Evolutionary conservation across 2,113 vertebrate genomes (phyloP).

Genomic region (Peromyscus leucopus): DNA sequence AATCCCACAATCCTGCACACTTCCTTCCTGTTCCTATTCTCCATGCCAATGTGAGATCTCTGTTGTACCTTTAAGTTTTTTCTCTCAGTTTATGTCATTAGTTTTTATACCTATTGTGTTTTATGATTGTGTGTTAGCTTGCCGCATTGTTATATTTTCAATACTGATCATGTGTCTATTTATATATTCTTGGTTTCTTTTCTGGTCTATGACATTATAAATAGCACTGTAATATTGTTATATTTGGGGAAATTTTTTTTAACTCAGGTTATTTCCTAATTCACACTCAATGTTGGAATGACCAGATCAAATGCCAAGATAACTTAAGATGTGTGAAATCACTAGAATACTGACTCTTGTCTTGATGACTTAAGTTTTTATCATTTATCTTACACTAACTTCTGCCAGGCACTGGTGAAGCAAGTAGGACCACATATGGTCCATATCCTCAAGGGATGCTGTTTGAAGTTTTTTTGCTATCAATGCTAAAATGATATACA

Average conservation of each 20-base stretch:
- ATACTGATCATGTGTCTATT: neutral
- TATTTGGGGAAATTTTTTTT: neutral
- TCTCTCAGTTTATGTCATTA: constrained; percentile 5
- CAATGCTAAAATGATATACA: neutral
- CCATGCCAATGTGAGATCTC: neutral
- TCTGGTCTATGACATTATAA: constrained; percentile 22
- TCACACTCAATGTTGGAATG: constrained; percentile 37
- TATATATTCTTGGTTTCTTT: neutral
- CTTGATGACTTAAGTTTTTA: neutral
- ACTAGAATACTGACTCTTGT: constrained; percentile 25
- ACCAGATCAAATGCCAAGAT: constrained; percentile 14
- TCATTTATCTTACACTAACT: constrained; percentile 24
- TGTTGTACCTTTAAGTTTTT: neutral
- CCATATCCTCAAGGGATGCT: neutral
- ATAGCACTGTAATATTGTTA: constrained; percentile 4
- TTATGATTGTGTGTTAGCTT: constrained; percentile 1
- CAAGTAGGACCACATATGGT: neutral
- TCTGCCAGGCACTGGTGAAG: neutral
- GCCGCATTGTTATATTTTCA: neutral
- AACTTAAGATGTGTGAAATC: constrained; percentile 1
- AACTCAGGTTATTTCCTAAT: constrained; percentile 41
- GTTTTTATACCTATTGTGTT: neutral
- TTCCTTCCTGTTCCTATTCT: neutral
- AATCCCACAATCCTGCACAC: neutral
- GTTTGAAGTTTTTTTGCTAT: neutral